Evolutionary conservation across 92 coral and sea anemone genomes (phyloP).

Genomic region (Epizoanthus fatuus): DNA sequence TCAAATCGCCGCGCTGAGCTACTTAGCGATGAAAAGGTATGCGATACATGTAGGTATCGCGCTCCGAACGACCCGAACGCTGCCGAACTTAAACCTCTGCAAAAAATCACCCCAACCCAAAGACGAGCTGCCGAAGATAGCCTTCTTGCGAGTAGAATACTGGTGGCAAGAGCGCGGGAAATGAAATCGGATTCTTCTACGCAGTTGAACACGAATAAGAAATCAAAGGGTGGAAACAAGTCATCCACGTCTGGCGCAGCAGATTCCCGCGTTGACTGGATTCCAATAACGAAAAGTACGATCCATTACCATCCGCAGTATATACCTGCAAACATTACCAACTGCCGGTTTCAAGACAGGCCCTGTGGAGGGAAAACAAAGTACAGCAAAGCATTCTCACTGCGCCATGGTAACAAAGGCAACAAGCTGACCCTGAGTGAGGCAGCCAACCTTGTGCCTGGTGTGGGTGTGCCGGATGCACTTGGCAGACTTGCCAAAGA

Average conservation of each 20-base stretch:
- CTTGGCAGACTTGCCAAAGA: constrained; percentile 78
- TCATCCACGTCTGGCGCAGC: background rate
- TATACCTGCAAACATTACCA: background rate
- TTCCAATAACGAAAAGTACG: constrained; percentile 93
- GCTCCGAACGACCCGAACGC: background rate
- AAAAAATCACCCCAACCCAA: constrained; percentile 87
- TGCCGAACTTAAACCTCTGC: constrained; percentile 78
- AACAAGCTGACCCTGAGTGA: constrained; percentile 87
- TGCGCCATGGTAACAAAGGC: constrained; percentile 68
- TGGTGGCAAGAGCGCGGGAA: constrained; percentile 66
- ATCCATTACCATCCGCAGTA: constrained; percentile 76
- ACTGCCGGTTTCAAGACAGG: constrained; percentile 61
- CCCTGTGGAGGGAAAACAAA: constrained; percentile 60
- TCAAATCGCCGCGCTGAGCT: constrained; percentile 39
- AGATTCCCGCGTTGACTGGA: constrained; percentile 85
- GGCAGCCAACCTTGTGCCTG: constrained; percentile 88
- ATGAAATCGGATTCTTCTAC: constrained; percentile 62
- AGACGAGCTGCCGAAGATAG: constrained; percentile 86
- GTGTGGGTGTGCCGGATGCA: constrained; percentile 62
- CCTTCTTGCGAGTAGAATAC: constrained; percentile 61
- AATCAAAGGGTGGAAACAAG: constrained; percentile 47
- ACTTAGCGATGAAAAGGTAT: constrained; percentile 43
- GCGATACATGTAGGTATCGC: constrained; percentile 72
- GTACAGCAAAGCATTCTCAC: constrained; percentile 53
- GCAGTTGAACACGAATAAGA: constrained; percentile 48